Evolutionary conservation across 2,797 vertebrate species (phyloP).

Genomic region (Acanthopagrus latus): DNA sequence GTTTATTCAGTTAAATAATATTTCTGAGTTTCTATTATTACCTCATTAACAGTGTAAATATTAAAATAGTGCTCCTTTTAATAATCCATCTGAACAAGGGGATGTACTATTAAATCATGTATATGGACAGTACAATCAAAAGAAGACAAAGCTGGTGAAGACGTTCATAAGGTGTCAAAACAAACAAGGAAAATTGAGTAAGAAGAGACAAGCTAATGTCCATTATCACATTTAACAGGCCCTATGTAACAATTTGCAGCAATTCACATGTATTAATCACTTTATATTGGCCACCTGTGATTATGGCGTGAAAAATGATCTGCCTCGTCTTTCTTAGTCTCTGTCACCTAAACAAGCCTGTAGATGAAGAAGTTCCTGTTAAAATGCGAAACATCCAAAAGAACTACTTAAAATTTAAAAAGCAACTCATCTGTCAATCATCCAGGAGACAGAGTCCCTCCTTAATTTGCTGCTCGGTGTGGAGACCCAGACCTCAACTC

Average conservation of each 20-base stretch:
- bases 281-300: too few species aligned
- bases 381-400: neutral
- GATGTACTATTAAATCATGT: neutral
- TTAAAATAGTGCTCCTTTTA: neutral
- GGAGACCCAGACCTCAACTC: slow-evolving; percentile 81
- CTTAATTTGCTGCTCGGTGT: slow-evolving; percentile 72
- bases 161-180: neutral
- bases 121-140: neutral
- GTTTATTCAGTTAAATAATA: too few species aligned
- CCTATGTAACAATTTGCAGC: too few species aligned
- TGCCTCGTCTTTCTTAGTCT: too few species aligned
- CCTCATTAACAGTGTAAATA: too few species aligned
- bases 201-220: neutral
- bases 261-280: too few species aligned
- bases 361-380: too few species aligned
- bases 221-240: too few species aligned
- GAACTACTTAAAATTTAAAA: neutral
- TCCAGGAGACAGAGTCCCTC: slow-evolving; percentile 72
- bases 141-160: neutral
- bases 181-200: neutral
- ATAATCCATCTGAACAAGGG: neutral
- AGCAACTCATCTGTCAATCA: slow-evolving; percentile 4
- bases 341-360: too few species aligned
- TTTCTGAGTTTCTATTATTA: too few species aligned
- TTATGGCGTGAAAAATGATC: too few species aligned